Conservation (phyloP, 2,113 vertebrate species). For the Archilochus colubris region DNA sequence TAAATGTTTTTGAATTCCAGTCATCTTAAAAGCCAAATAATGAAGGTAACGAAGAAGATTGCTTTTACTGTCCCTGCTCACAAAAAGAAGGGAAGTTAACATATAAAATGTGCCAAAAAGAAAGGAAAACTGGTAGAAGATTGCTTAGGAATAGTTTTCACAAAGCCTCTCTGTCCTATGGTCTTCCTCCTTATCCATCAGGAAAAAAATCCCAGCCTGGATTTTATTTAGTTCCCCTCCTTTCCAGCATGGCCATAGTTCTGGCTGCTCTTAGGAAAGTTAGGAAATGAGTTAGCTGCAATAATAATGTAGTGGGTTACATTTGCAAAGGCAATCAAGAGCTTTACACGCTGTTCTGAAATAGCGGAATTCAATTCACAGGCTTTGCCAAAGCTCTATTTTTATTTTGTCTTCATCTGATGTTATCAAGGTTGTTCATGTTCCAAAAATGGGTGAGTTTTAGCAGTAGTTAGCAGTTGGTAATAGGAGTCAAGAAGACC, state of each 20-base stretch:
- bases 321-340: slow-evolving; percentile 26
- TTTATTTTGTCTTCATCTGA: slow-evolving; percentile 70
- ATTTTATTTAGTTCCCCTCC: neutral
- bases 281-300: slow-evolving; percentile 31
- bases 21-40: neutral
- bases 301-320: slow-evolving; percentile 25
- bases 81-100: neutral
- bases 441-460: slow-evolving; percentile 72
- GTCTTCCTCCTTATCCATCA: neutral
- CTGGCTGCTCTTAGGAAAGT: slow-evolving; percentile 7
- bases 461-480: slow-evolving; percentile 68
- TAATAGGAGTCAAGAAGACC: slow-evolving; percentile 74
- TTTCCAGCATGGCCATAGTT: neutral
- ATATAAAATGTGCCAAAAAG: neutral
- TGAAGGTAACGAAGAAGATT: neutral
- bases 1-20: neutral
- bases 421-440: slow-evolving; percentile 63
- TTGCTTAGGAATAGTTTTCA: neutral
- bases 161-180: neutral
- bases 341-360: slow-evolving; percentile 33
- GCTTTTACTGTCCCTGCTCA: neutral
- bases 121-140: neutral
- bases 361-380: slow-evolving; percentile 38
- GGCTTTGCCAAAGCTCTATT: slow-evolving; percentile 64
- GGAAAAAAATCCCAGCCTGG: neutral